Conservation (phyloP, 2,888 invertebrate genomes). For the Adineta ricciae region DNA sequence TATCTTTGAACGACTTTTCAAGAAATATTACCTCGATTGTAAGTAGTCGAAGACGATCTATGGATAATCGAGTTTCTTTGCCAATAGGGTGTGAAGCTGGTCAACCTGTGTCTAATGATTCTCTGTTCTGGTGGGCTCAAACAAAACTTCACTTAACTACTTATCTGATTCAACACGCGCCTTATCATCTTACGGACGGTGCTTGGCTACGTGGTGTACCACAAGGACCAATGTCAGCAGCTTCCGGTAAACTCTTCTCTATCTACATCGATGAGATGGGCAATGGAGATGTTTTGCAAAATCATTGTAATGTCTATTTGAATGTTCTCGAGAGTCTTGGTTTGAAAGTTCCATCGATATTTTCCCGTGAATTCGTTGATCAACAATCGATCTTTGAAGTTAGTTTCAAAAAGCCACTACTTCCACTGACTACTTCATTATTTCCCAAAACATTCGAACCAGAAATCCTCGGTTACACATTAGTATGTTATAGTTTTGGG, state of each 20-base stretch:
- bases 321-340: background rate
- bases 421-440: background rate
- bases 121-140: background rate
- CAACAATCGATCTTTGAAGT: background rate
- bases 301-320: background rate
- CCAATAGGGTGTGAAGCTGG: background rate
- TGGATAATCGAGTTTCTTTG: too few species aligned
- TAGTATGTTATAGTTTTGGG: too few species aligned
- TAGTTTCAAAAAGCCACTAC: background rate
- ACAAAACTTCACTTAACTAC: background rate
- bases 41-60: background rate
- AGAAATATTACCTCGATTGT: background rate
- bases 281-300: background rate
- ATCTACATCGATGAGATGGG: slow-evolving; percentile 12
- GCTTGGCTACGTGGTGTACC: background rate
- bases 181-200: background rate
- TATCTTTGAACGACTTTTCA: background rate
- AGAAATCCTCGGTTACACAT: slow-evolving; percentile 3
- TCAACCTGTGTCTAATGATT: background rate
- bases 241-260: background rate
- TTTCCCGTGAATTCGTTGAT: background rate
- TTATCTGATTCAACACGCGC: background rate
- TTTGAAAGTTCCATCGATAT: background rate
- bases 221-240: background rate
- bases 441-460: background rate